Percentiles rank a stretch among this genome's conserved stretches.
These are phyloP conservation scores for Brachirus orientalis DNA, from an alignment of 2,113 vertebrate genomes.

Conservation along the genomic window DNA sequence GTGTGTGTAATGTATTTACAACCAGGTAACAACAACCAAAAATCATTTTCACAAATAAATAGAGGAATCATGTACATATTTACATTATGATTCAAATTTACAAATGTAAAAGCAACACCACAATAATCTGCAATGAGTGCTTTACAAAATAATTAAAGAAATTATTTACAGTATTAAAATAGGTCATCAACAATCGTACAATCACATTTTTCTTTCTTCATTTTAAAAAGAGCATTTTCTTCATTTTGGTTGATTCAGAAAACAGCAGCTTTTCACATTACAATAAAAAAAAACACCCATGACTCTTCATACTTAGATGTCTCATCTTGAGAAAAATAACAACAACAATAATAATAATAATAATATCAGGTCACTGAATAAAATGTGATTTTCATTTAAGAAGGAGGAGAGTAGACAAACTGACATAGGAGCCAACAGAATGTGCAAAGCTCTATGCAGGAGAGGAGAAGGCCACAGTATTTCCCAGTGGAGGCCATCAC, in stretches of 20 bases:
- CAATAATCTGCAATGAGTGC: slow-evolving; percentile 21
- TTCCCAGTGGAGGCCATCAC: neutral
- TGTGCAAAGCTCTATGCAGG: slow-evolving; percentile 8
- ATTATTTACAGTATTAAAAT: slow-evolving; percentile 72
- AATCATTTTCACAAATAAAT: slow-evolving; percentile 76
- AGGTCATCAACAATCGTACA: slow-evolving; percentile 24
- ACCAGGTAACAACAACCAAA: slow-evolving; percentile 28
- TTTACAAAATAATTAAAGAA: slow-evolving; percentile 59
- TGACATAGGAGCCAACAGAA: slow-evolving; percentile 1
- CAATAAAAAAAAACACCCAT: no score
- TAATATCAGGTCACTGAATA: neutral
- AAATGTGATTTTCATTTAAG: neutral
- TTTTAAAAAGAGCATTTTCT: slow-evolving; percentile 25
- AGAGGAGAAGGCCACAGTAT: slow-evolving; percentile 7
- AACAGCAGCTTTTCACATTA: slow-evolving; percentile 58
- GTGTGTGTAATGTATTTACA: slow-evolving; percentile 7
- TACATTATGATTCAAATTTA: slow-evolving; percentile 69
- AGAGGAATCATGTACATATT: slow-evolving; percentile 58
- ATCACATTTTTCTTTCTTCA: slow-evolving; percentile 26
- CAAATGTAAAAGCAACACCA: slow-evolving; percentile 48
- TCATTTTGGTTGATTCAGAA: slow-evolving; percentile 57
- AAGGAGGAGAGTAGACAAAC: slow-evolving; percentile 1
- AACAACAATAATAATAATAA: no score
- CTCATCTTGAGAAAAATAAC: neutral
- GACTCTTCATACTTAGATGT: neutral